Evolutionary conservation across 2,888 invertebrate species (phyloP).

Genomic region (Ectobius pallidus): DNA sequence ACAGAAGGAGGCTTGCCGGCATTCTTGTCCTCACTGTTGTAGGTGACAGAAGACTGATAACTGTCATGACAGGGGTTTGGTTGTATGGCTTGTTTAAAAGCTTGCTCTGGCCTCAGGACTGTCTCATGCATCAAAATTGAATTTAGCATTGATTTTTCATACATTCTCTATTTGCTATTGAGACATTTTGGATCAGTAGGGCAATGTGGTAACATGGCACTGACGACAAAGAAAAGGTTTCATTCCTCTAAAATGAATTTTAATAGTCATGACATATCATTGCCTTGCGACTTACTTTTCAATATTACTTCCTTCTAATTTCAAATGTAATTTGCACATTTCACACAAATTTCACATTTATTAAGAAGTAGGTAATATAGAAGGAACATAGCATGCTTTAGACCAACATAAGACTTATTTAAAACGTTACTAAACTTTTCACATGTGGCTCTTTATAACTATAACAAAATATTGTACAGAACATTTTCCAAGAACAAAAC

Average conservation of each 20-base stretch:
- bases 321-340: too few species aligned
- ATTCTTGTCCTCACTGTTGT: background rate
- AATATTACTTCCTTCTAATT: too few species aligned
- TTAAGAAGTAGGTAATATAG: too few species aligned
- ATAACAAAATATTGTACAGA: too few species aligned
- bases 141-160: background rate
- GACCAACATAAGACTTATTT: too few species aligned
- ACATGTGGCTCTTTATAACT: too few species aligned
- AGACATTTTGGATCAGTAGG: background rate
- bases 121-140: constrained; percentile 16
- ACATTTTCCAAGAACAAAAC: too few species aligned
- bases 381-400: too few species aligned
- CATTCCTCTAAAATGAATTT: background rate
- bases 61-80: background rate
- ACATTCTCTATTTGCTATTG: background rate
- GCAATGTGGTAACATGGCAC: background rate
- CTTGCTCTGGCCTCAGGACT: constrained; percentile 15
- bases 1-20: background rate
- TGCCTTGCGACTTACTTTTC: background rate
- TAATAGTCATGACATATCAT: background rate
- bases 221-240: background rate
- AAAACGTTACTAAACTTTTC: too few species aligned
- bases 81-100: constrained; percentile 28
- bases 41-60: constrained; percentile 19
- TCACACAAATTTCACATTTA: too few species aligned